Base-by-base conservation (phyloP, 2,113 vertebrate species). In the Tinamus guttatus region DNA sequence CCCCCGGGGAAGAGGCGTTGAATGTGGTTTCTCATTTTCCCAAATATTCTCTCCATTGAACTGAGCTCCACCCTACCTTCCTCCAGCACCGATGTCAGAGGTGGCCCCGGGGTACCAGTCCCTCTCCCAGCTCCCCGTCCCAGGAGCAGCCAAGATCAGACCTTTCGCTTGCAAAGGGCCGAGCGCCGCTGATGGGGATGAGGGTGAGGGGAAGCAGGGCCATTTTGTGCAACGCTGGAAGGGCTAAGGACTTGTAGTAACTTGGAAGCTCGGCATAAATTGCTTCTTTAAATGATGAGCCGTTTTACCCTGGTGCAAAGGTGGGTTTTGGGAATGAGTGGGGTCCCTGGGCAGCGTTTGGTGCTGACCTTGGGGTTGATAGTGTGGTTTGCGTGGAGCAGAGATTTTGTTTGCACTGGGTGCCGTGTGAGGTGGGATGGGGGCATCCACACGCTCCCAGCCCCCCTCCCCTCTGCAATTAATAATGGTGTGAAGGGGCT, bases 131-230 rank as follows among this genome's bases (percentile, higher is more conserved):
- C 52, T 83, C 73, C 5, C 0, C 7, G 25, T 43, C 58, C 16
- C 69, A n/a, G 82, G 2, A 52, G 83, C 73, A 0, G 0, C 25
- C 0, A 6, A 90, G 77, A 81, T 4, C 2, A 11, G 90, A 22
- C n/a, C 28, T 87, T 85, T 90, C 68, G 81, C 90, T 47, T 27
- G 69, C 40, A 15, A 45, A 63, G 1, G 5, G 54, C 75, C 69
- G 43, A 69, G 38, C 0, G 3, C 38, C 24, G 0, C 51, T 60
- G 75, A 87, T 2, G 2, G 82, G 65, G 67, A 32, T 28, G 15
- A 40, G 65, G 60, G 0, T 2, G 0, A 28, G 25, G 25, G 45
- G 45, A 62, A 68, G 12, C 1, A 0, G 22, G n/a, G 25, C 32
- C 15, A 11, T 67, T 95, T 45, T 65, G 43, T 17, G 6, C 0